Evolutionary conservation across 1,140 invertebrate genomes (phyloP), one percentile per base, ranked within the genome.

Genomic region (Notospermus geniculatus): DNA sequence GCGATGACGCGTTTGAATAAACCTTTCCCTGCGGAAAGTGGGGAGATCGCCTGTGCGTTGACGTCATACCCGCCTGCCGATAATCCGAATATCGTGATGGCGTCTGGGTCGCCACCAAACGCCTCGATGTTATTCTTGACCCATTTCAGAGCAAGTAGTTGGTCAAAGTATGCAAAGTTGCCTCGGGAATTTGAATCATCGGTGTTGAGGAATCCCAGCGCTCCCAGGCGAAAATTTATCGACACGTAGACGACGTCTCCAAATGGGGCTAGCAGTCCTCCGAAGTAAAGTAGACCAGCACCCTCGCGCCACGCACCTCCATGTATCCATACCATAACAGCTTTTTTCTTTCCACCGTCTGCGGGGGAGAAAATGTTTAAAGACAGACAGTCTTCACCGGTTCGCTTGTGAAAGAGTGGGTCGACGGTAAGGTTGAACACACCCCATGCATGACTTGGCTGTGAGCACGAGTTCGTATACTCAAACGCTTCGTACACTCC

Each of bases 91-190:
- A 76, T 57, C 7, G 71, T 74, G 9, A 77, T 57, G 2, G 57
- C 50, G 41, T 65, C 30, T 19, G 60, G 53, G 41, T 76, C 59
- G 11, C 73, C 76, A 9, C 70, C 71, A 59, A 77, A 78, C 25
- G 39, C 59, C 43, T 46, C 62, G 36, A 77, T 72, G 62, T 78
- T 74, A 43, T 66, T 55, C 23, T 70, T 63, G 23, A 75, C 60
- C 93, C 93, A 96, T 63, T 90, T 85, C 62, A 97, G 88, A 1
- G 93, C 95, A 73, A 95, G 67, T 0, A 91, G 88, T 82, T 96
- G 93, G 83, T 98, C 95, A 88, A 91, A 80, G 28, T 87, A 71
- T 23, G 86, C 85, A 65, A 77, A 74, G 65, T 86, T 87, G 19
- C 85, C 85, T 15, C 77, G 72, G 2, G 60, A n/a, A 7, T 46